These are phyloP conservation scores for Drosophila prostipennis DNA, from an alignment of 2,888 invertebrate genomes.

Conservation along the genomic window DNA sequence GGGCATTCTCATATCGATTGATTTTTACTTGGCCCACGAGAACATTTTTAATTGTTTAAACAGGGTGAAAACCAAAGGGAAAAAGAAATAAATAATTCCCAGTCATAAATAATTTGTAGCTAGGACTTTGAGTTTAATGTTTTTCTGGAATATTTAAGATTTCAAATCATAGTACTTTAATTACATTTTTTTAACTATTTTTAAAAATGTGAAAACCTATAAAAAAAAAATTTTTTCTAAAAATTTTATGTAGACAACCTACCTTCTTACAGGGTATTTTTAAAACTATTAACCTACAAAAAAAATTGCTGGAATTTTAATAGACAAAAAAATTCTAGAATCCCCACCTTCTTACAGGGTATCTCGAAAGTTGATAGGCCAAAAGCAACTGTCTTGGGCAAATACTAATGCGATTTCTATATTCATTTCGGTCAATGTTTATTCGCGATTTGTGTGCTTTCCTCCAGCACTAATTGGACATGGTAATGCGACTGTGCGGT, in stretches of 20 bases:
- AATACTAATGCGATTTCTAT: conserved; percentile 14
- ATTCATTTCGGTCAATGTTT: conserved; percentile 15
- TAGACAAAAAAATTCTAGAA: too few relatives aligned
- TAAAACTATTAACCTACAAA: too few relatives aligned
- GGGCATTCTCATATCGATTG: conserved; percentile 4
- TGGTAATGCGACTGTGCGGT: background rate
- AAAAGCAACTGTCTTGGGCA: background rate
- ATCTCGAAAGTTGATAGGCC: background rate
- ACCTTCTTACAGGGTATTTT: too few relatives aligned
- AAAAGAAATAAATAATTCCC: background rate
- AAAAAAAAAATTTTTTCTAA: too few relatives aligned
- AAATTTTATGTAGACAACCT: too few relatives aligned
- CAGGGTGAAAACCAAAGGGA: background rate
- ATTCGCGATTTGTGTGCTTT: conserved; percentile 5
- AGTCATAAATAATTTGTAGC: background rate
- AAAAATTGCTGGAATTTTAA: too few relatives aligned
- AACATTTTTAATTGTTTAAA: background rate
- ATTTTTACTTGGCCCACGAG: too few relatives aligned
- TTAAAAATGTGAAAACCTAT: too few relatives aligned
- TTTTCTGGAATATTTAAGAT: too few relatives aligned
- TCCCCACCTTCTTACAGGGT: background rate
- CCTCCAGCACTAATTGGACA: conserved; percentile 17
- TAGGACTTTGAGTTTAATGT: too few relatives aligned
- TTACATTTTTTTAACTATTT: too few relatives aligned
- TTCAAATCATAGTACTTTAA: too few relatives aligned